Evolutionary conservation across 2,888 invertebrate genomes (phyloP).

Genomic region (Amphipyra tragopoginis): DNA sequence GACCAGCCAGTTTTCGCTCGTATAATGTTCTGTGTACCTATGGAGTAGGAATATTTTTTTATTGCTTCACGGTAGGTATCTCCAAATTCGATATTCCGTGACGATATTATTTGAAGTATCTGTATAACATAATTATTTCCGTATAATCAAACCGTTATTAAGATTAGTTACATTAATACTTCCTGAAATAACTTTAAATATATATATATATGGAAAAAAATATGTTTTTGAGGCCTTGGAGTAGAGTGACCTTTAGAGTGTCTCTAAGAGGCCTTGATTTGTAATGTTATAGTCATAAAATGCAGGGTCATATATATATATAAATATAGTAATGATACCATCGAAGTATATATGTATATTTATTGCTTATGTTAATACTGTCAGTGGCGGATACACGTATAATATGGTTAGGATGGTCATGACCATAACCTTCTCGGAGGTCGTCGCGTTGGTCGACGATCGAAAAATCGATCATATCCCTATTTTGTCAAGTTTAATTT

Average conservation of each 20-base stretch:
- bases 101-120: constrained; percentile 16
- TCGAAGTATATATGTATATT: not conserved
- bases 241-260: constrained; percentile 31
- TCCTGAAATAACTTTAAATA: constrained; percentile 45
- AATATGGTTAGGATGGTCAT: too few species aligned
- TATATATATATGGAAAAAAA: constrained; percentile 29
- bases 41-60: too few species aligned
- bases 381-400: too few species aligned
- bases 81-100: constrained; percentile 7
- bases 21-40: too few species aligned
- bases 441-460: too few species aligned
- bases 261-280: constrained; percentile 39
- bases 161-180: constrained; percentile 39
- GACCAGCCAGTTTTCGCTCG: too few species aligned
- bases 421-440: too few species aligned
- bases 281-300: constrained; percentile 38
- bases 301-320: constrained; percentile 39
- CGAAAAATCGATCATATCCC: too few species aligned
- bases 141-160: constrained; percentile 25
- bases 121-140: constrained; percentile 5
- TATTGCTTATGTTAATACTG: not conserved
- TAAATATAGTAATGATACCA: constrained; percentile 20
- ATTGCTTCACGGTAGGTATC: not conserved
- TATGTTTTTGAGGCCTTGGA: constrained; percentile 29
- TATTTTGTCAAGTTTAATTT: too few species aligned